Evolutionary conservation across 2,113 vertebrate genomes (phyloP).

Genomic region (Sakesphorus luctuosus): DNA sequence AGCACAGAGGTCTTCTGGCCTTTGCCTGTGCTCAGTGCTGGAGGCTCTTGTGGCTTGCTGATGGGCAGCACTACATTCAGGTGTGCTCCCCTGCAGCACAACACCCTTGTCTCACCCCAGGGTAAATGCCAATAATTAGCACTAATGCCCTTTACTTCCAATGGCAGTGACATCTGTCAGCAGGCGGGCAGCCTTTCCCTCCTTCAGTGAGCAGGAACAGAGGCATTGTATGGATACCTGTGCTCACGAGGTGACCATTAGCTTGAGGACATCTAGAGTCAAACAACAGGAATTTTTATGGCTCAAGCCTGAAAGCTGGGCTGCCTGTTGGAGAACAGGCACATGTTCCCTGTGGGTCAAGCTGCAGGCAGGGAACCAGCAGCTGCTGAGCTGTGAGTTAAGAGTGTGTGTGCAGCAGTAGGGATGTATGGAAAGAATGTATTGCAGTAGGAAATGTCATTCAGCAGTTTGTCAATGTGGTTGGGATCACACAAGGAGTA

Average conservation of each 20-base stretch:
- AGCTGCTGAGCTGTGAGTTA: not conserved
- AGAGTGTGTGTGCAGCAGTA: fast-evolving
- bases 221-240: not conserved
- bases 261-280: not conserved
- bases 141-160: not conserved
- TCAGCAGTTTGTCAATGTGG: not conserved
- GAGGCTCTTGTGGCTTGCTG: not conserved
- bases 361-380: fast-evolving
- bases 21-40: not conserved
- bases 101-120: not conserved
- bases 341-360: fast-evolving
- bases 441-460: not conserved
- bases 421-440: not conserved
- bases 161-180: not conserved
- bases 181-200: not conserved
- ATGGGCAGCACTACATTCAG: fast-evolving
- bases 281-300: not conserved
- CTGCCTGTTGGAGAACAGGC: not conserved
- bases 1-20: fast-evolving
- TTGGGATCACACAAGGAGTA: not conserved
- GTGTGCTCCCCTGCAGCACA: not conserved
- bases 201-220: not conserved
- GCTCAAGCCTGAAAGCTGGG: not conserved
- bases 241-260: not conserved
- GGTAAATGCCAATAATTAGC: not conserved